Evolutionary conservation across 2,888 invertebrate species (phyloP).

Genomic region (Conomelus anceps): DNA sequence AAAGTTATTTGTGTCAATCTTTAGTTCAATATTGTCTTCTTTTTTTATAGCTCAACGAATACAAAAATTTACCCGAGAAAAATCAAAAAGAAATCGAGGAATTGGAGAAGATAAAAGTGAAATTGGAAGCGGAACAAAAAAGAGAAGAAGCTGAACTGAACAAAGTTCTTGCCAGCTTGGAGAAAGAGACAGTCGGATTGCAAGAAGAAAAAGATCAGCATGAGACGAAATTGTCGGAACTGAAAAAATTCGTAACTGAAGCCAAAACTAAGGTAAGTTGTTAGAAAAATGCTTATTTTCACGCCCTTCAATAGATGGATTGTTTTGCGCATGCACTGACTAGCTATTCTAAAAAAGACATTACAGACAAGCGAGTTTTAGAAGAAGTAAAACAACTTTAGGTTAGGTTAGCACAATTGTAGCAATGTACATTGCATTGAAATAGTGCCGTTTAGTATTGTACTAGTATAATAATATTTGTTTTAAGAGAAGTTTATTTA

Average conservation of each 20-base stretch:
- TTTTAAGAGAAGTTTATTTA: no score
- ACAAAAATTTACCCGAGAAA: conserved; percentile 62
- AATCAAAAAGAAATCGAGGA: conserved; percentile 60
- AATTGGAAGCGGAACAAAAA: conserved; percentile 46
- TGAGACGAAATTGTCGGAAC: conserved; percentile 59
- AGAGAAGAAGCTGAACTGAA: conserved; percentile 51
- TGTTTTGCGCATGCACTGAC: neutral
- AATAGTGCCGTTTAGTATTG: no score
- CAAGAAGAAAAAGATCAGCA: conserved; percentile 64
- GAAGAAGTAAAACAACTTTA: no score
- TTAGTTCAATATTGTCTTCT: no score
- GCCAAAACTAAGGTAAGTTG: conserved; percentile 50
- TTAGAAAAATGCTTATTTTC: neutral
- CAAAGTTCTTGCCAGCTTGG: conserved; percentile 55
- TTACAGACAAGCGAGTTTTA: no score
- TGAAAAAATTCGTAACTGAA: conserved; percentile 63
- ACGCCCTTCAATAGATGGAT: neutral
- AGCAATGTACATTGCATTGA: no score
- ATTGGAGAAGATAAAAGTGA: conserved; percentile 36
- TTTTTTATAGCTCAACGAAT: conserved; percentile 40
- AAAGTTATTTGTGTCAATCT: no score
- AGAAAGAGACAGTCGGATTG: conserved; percentile 58
- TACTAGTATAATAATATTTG: no score
- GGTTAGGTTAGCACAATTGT: no score
- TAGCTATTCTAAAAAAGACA: no score